phyloP scores from a whole-genome alignment of 2,113 vertebrate genomes.

The Ochotona princeps region DNA sequence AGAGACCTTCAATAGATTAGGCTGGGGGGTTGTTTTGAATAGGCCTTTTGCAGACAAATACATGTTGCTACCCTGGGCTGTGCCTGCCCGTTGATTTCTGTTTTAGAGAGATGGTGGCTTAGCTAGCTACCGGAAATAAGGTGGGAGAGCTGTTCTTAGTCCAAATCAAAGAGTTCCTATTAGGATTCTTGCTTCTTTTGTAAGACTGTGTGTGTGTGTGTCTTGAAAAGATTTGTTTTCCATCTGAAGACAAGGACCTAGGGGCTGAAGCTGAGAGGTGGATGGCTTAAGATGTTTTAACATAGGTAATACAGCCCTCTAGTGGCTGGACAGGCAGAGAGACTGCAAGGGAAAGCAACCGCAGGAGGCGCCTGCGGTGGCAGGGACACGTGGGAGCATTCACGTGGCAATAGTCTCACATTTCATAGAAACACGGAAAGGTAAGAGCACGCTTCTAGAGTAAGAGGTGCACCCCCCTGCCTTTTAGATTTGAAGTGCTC shows the following conservation, averaged over 20 bases:
- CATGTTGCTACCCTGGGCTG: not conserved
- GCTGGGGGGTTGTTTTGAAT: not conserved
- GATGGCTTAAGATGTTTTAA: constrained; percentile 54
- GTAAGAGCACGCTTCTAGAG: not conserved
- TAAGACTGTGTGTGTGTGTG: not conserved
- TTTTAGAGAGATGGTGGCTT: not conserved
- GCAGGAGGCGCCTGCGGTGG: not conserved
- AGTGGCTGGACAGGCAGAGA: constrained; percentile 80
- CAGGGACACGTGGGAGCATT: not conserved
- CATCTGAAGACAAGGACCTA: constrained; percentile 47
- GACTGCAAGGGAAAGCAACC: not conserved
- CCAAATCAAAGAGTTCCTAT: not conserved
- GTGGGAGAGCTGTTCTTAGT: not conserved
- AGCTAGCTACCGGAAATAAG: not conserved
- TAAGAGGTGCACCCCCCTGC: not conserved
- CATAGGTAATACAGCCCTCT: constrained; percentile 88
- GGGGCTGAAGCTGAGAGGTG: not conserved
- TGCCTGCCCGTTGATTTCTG: not conserved
- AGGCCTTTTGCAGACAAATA: not conserved
- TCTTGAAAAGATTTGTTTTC: constrained; percentile 29
- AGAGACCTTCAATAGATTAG: constrained; percentile 3
- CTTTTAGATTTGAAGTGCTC: not conserved
- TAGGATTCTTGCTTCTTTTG: not conserved
- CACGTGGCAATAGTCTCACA: not conserved
- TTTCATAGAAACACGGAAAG: constrained; percentile 7